These are phyloP conservation scores for Falco naumanni DNA, from an alignment of 2,797 vertebrate species.

Conservation along the genomic window DNA sequence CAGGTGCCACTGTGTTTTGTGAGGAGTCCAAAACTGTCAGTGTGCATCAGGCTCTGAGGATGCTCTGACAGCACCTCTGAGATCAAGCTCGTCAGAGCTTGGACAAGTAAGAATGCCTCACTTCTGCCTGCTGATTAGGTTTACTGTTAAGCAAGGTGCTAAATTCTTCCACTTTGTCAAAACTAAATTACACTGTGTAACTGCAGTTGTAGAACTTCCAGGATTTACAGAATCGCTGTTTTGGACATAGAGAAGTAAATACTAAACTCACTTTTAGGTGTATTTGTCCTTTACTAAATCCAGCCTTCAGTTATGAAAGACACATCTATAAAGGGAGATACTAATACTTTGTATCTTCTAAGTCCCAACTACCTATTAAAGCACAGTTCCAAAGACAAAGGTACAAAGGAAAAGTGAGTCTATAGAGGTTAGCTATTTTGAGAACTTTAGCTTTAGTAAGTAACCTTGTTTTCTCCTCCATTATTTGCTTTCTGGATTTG, in stretches of 20 bases:
- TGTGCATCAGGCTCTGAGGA: background rate
- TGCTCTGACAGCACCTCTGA: background rate
- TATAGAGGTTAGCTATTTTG: conserved; percentile 31
- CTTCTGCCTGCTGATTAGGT: background rate
- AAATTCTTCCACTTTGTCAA: background rate
- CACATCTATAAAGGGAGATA: conserved; percentile 17
- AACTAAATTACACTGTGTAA: background rate
- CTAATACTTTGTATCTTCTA: background rate
- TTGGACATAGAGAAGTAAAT: background rate
- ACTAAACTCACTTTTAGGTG: background rate
- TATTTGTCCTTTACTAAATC: background rate
- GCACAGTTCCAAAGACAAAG: background rate
- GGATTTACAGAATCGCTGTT: background rate
- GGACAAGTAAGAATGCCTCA: background rate
- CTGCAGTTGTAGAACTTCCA: background rate
- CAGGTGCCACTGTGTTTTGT: background rate
- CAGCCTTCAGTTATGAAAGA: background rate
- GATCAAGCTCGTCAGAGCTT: background rate
- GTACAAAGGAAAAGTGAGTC: background rate
- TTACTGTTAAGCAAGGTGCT: background rate
- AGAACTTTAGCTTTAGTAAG: conserved; percentile 30
- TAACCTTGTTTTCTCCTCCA: conserved; percentile 40
- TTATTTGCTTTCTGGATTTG: conserved; percentile 13
- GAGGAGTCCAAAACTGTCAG: background rate
- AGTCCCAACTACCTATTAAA: background rate